Percentiles rank a stretch among this genome's conserved stretches.
Conservation (phyloP, 2,888 invertebrate species). For the Imbricaverruca yamaguchii region DNA sequence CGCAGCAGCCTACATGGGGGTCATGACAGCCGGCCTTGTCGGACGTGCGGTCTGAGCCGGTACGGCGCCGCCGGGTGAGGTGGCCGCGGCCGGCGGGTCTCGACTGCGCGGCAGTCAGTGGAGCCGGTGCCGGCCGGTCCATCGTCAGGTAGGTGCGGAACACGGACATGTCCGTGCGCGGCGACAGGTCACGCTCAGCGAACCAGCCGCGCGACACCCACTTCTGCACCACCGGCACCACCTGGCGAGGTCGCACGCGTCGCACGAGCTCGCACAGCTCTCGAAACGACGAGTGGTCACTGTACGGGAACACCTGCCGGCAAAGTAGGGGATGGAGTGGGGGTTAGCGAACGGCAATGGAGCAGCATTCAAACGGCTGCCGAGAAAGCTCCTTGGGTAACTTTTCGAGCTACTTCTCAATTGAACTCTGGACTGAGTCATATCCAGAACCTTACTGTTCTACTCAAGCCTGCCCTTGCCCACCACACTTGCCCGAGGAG, state of each 20-base stretch:
- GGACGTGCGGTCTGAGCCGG: not conserved
- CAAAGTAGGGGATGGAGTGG: not conserved
- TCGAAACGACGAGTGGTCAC: constrained; percentile 1
- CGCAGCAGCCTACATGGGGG: not conserved
- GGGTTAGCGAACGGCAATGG: too few relatives aligned
- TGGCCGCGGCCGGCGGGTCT: not conserved
- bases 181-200: not conserved
- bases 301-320: constrained; percentile 9
- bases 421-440: too few relatives aligned
- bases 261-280: constrained; percentile 11
- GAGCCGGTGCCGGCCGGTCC: too few relatives aligned
- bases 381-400: too few relatives aligned
- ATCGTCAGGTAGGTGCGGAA: not conserved
- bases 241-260: not conserved
- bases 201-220: not conserved
- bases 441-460: too few relatives aligned
- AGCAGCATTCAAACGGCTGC: too few relatives aligned
- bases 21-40: not conserved
- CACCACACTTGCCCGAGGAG: too few relatives aligned
- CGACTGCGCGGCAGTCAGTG: not conserved
- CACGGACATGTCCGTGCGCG: constrained; percentile 3
- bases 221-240: not conserved
- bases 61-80: not conserved
- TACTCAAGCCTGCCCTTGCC: too few relatives aligned
- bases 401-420: too few relatives aligned